Percentiles rank a stretch among this genome's conserved stretches.
Evolutionary conservation across 2,113 vertebrate species (phyloP).

Genomic region (Notiomystis cincta): DNA sequence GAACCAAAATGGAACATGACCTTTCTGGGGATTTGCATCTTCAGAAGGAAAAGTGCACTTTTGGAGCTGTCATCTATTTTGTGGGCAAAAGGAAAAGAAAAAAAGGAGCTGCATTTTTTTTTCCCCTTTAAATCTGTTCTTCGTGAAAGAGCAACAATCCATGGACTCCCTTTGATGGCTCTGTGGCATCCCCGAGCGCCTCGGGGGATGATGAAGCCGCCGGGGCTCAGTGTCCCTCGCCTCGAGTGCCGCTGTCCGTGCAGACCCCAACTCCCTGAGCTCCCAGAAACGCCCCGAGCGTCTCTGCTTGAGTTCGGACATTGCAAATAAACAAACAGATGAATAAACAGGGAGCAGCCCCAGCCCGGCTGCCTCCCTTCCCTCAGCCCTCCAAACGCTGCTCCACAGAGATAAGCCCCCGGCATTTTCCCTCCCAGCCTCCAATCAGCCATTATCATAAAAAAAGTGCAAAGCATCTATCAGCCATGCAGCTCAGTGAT

Average conservation of each 20-base stretch:
- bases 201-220: background rate
- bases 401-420: slow-evolving; percentile 87
- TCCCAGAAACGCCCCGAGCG: background rate
- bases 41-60: slow-evolving; percentile 11
- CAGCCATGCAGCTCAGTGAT: slow-evolving; percentile 78
- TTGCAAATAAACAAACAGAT: background rate
- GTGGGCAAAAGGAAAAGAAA: background rate
- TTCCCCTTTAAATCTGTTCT: background rate
- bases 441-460: slow-evolving; percentile 89
- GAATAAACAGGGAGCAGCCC: background rate
- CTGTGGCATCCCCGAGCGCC: background rate
- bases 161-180: background rate
- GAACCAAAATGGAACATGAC: slow-evolving; percentile 30
- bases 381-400: slow-evolving; percentile 66
- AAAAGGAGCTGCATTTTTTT: background rate
- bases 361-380: background rate
- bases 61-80: background rate
- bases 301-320: background rate
- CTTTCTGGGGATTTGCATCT: slow-evolving; percentile 36
- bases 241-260: fast-evolving
- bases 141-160: background rate
- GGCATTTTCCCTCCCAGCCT: slow-evolving; percentile 81
- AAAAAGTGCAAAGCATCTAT: slow-evolving; percentile 85
- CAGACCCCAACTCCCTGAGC: background rate
- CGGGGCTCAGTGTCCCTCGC: background rate